These are phyloP conservation scores for Glareola pratincola DNA, from an alignment of 2,113 vertebrate species.

Conservation along the genomic window DNA sequence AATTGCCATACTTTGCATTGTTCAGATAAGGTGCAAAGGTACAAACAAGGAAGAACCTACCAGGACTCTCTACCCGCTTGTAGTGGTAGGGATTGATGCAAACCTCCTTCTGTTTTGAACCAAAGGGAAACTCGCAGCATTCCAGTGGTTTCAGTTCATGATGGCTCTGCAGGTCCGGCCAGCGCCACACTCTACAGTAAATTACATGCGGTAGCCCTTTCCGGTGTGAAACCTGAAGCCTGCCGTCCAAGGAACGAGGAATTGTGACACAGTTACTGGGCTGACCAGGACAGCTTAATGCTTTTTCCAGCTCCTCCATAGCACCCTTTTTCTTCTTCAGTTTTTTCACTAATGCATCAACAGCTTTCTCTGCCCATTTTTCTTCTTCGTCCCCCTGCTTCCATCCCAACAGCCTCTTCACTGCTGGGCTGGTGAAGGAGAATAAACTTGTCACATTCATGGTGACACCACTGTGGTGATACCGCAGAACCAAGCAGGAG, in stretches of 20 bases:
- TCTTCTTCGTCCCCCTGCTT: slow-evolving; percentile 98
- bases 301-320: slow-evolving; percentile 96
- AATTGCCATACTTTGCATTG: background rate
- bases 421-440: slow-evolving; percentile 96
- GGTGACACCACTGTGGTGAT: background rate
- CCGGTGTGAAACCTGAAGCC: slow-evolving; percentile 94
- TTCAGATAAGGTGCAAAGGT: slow-evolving; percentile 26
- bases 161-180: slow-evolving; percentile 96
- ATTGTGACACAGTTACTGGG: slow-evolving; percentile 97
- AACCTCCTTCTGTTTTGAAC: slow-evolving; percentile 97
- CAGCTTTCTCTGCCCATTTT: slow-evolving; percentile 97
- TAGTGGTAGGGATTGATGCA: slow-evolving; percentile 99
- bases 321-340: slow-evolving; percentile 99
- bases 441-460: slow-evolving; percentile 99
- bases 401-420: slow-evolving; percentile 95
- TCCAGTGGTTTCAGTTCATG: slow-evolving; percentile 97
- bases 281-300: slow-evolving; percentile 92
- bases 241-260: slow-evolving; percentile 91
- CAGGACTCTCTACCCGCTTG: slow-evolving; percentile 95
- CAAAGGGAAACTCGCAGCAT: slow-evolving; percentile 96
- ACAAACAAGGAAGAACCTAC: slow-evolving; percentile 75
- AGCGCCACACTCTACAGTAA: slow-evolving; percentile 96
- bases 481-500: background rate
- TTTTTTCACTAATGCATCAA: slow-evolving; percentile 95
- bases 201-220: slow-evolving; percentile 95